Evolutionary conservation across 2,113 vertebrate species (phyloP), one percentile per base, ranked within the genome.

Genomic region (Tachuris rubrigastra): DNA sequence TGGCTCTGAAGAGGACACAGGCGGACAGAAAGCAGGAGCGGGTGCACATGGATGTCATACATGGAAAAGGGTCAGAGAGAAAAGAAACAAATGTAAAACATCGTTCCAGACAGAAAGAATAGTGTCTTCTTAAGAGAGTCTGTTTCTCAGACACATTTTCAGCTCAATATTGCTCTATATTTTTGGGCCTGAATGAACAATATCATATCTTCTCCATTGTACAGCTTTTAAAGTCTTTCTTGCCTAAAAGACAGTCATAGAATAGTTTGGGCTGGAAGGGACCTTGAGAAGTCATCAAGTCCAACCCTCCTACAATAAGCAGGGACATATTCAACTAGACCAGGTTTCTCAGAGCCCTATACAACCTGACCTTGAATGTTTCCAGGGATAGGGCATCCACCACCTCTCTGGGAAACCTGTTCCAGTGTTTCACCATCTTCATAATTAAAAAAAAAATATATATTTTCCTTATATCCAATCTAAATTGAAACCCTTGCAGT

Each of bases 341-440:
- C 16, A 60, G 30, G 11, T 18, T 75, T 3, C 20, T 82, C 16
- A 75, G 37, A 75, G 4, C 53, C 30, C 39, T 53, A 9, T 67
- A 19, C 33, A 81, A 59, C 23, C 15, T 39, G 15, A 53, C 3
- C 7, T 24, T 6, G 19, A 28, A 53, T 24, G 28, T 25, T 52
- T 68, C 31, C 0, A 0, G 20, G 28, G 2, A 30, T 14, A 14
- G 12, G 16, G 24, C 12, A 46, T 47, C 20, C 20, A 39, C 4
- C 16, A 75, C 6, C 3, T 46, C 53, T n/a, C 53, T n/a, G 24
- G 5, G 28, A 13, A 67, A 39, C 24, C 13, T n/a, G 23, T 21
- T 60, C 12, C 14, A 50, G 13, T 11, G 12, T 46, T 74, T 39
- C 28, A 52, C 20, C 22, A 27, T 4, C 7, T 22, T 23, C 44